A percentile compares a stretch with the other conserved stretches of the same genome.
phyloP scores from a whole-genome alignment of 2,888 invertebrate species.

The Parnassius orleans region DNA sequence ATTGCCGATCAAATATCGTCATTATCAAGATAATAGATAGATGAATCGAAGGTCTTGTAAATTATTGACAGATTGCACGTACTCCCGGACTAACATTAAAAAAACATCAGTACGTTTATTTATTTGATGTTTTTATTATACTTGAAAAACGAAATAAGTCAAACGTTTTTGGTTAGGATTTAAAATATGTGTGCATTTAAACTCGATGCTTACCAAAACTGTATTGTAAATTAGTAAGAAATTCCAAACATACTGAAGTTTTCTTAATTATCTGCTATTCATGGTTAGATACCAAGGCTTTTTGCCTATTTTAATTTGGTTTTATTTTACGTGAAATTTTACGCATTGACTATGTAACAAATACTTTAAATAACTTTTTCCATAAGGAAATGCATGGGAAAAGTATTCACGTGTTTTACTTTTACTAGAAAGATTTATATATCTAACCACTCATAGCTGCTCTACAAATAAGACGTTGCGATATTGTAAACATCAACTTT shows the following conservation, averaged over 20 bases:
- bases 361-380: too few species aligned
- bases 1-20: too few species aligned
- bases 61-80: neutral
- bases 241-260: neutral
- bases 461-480: neutral
- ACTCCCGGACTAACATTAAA: conserved; percentile 9
- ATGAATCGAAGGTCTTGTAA: too few species aligned
- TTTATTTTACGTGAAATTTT: neutral
- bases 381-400: too few species aligned
- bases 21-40: too few species aligned
- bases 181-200: too few species aligned
- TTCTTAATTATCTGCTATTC: neutral
- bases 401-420: too few species aligned
- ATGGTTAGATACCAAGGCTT: conserved; percentile 1
- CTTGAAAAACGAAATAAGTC: too few species aligned
- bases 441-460: neutral
- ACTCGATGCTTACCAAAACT: too few species aligned
- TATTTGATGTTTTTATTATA: neutral
- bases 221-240: too few species aligned
- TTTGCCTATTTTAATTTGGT: neutral
- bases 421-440: neutral
- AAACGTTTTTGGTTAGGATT: too few species aligned
- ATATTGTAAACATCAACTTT: neutral
- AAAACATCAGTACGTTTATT: conserved; percentile 2
- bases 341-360: too few species aligned